Evolutionary conservation across 2,888 invertebrate genomes (phyloP), one percentile per base, ranked within the genome.

Genomic region (Zygothrica quintamaculata): DNA sequence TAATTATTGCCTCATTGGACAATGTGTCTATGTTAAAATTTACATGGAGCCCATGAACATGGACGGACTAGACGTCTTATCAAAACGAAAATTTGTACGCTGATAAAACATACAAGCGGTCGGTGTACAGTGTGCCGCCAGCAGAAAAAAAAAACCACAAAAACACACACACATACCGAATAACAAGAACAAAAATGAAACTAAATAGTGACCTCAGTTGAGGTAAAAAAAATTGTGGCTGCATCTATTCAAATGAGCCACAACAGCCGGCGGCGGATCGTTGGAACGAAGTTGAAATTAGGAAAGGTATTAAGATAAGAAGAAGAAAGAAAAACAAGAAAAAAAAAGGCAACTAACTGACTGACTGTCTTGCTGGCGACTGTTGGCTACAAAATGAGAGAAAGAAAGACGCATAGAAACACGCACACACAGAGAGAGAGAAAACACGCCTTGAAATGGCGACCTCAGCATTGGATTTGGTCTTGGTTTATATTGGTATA

Each of bases 221-320:
- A 42, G 43, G 62, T 65, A 65, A 60, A 55, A 52, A 67, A n/a
- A n/a, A n/a, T n/a, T 55, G 11, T 31, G 12, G 34, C 26, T 44
- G 47, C 56, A 62, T 66, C 84, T 82, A 82, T 82, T 82, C 80
- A 82, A 84, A 82, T 85, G 79, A 82, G 75, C n/a, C n/a, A n/a
- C 64, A 47, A 76, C 75, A 58, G 66, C 39, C 73, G 73, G 62
- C 69, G 51, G 11, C 64, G 62, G 6, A 22, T 13, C 18, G 18
- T 2, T 5, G 18, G 18, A 22, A 3, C 18, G 18, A 26, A 62
- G 60, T 65, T 68, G 77, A 84, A 84, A 84, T 84, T 84, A 84
- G 84, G 78, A 80, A 84, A 80, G 85, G 85, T 82, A 82, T 82
- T 82, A 82, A 82, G 82, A 82, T 82, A 85, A 82, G 76, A 57